A percentile compares a stretch with the other conserved stretches of the same genome.
These are phyloP conservation scores for Heliothis subflexa DNA, from an alignment of 1,140 invertebrate genomes.

Conservation along the genomic window DNA sequence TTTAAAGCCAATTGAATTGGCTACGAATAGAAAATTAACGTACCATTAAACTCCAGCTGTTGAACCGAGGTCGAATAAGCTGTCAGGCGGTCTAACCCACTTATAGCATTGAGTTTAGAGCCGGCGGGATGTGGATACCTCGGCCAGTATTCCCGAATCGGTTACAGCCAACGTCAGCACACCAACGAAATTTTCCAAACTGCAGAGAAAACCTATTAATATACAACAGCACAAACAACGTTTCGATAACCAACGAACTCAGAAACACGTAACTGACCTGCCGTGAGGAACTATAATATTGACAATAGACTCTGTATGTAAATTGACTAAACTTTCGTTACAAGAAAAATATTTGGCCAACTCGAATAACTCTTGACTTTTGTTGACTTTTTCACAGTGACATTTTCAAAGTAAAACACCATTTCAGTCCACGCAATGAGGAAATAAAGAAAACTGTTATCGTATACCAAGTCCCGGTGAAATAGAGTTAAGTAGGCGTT, in stretches of 20 bases:
- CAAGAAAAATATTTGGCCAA: not conserved
- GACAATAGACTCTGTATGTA: not conserved
- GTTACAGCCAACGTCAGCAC: not conserved
- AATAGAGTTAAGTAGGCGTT: slow-evolving; percentile 20
- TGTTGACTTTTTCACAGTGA: slow-evolving; percentile 12
- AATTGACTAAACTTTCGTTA: slow-evolving; percentile 7
- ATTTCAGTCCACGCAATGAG: slow-evolving; percentile 16
- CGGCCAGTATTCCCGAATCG: not conserved
- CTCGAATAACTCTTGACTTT: slow-evolving; percentile 26
- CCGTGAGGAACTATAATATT: slow-evolving; percentile 16
- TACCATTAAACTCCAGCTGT: not conserved
- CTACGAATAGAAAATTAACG: not conserved
- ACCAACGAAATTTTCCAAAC: not conserved
- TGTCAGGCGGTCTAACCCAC: not conserved
- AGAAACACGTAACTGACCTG: slow-evolving; percentile 13
- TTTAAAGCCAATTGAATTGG: not conserved
- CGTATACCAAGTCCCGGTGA: not conserved
- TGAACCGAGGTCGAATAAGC: not conserved
- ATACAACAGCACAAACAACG: not conserved
- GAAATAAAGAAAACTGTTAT: slow-evolving; percentile 11
- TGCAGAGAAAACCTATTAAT: slow-evolving; percentile 12
- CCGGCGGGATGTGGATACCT: not conserved
- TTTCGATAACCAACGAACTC: slow-evolving; percentile 1
- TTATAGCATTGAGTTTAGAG: slow-evolving; percentile 13
- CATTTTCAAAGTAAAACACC: not conserved